Conservation (phyloP, 2,113 vertebrate species). For the Carlito syrichta region DNA sequence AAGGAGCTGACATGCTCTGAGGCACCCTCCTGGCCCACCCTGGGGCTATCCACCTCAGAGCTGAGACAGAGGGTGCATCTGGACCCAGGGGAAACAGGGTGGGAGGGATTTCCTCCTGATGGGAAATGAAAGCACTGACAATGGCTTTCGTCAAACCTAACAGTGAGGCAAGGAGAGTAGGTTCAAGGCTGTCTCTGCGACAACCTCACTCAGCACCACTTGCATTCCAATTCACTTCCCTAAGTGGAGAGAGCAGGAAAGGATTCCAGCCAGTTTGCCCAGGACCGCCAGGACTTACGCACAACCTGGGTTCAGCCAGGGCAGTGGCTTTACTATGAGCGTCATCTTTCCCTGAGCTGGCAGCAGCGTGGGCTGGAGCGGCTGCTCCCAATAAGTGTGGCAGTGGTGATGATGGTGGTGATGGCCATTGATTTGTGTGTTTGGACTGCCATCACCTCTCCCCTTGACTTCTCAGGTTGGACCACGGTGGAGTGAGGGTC, state of each 20-base stretch:
- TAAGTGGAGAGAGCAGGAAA: neutral
- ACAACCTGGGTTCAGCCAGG: neutral
- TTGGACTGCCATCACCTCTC: fast-evolving
- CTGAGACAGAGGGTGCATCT: neutral
- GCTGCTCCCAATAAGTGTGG: neutral
- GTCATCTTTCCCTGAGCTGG: neutral
- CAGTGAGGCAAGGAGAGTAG: neutral
- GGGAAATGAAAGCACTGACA: neutral
- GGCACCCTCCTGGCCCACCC: fast-evolving
- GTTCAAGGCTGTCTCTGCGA: neutral
- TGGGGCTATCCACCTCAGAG: neutral
- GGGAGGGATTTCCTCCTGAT: neutral
- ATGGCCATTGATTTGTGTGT: fast-evolving
- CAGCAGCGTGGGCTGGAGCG: fast-evolving
- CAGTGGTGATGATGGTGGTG: fast-evolving
- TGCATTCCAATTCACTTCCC: neutral
- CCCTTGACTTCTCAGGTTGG: neutral
- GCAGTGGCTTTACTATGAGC: neutral
- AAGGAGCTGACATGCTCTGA: fast-evolving
- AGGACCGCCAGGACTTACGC: fast-evolving
- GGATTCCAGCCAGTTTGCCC: neutral
- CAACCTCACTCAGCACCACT: fast-evolving
- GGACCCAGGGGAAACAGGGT: neutral
- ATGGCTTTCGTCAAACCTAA: neutral
- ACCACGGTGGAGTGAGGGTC: neutral